Evolutionary conservation across 2,888 invertebrate genomes (phyloP).

Genomic region (Agrotis segetum): DNA sequence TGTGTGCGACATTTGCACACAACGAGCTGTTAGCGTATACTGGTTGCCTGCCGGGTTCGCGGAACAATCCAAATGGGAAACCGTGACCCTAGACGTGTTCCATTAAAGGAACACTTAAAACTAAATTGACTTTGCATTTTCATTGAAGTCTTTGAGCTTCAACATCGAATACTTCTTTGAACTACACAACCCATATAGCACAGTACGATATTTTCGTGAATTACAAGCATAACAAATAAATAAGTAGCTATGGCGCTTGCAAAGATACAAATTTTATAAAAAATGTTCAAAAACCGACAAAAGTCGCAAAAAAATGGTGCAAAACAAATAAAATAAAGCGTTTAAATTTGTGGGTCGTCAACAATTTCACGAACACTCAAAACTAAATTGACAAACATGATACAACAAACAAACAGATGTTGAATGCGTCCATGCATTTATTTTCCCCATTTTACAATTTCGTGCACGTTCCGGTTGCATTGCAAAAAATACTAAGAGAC

Average conservation of each 20-base stretch:
- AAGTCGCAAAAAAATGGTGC: background rate
- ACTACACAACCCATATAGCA: no score
- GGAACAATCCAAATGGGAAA: no score
- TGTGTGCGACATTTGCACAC: no score
- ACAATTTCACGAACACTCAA: background rate
- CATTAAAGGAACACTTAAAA: no score
- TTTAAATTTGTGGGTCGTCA: background rate
- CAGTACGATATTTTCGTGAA: no score
- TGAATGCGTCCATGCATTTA: constrained; percentile 38
- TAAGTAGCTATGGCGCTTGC: background rate
- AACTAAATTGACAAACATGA: constrained; percentile 36
- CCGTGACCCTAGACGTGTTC: no score
- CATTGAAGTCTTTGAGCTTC: no score
- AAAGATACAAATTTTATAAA: background rate
- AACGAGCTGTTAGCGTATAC: no score
- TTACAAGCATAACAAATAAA: background rate
- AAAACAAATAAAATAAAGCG: background rate
- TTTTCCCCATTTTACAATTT: constrained; percentile 39
- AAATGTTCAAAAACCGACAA: background rate
- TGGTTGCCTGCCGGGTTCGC: no score
- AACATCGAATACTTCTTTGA: no score
- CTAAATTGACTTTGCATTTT: no score
- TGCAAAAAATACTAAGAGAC: constrained; percentile 40
- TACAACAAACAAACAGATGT: constrained; percentile 27
- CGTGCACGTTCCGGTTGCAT: constrained; percentile 35